These are phyloP conservation scores for Drosophila nigrodunni DNA, from an alignment of 1,140 invertebrate species.

Conservation along the genomic window DNA sequence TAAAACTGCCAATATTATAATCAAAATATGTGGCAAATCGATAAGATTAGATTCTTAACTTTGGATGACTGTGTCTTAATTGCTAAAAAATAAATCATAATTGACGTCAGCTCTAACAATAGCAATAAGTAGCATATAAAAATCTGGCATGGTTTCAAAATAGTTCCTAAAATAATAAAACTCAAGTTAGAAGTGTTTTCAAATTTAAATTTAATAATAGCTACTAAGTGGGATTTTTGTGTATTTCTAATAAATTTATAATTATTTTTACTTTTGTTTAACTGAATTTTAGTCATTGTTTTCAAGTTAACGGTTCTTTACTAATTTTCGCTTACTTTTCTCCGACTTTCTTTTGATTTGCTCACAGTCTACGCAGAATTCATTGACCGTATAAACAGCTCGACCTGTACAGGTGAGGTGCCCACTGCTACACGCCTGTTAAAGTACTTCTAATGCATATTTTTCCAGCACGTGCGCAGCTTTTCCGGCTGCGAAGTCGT, in stretches of 20 bases:
- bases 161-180: neutral
- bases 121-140: neutral
- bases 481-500: conserved; percentile 65
- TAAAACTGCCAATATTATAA: conserved; percentile 25
- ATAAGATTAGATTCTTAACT: conserved; percentile 30
- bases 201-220: too few species aligned
- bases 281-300: neutral
- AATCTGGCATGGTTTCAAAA: neutral
- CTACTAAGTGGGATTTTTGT: too few species aligned
- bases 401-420: conserved; percentile 32
- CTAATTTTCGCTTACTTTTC: conserved; percentile 13
- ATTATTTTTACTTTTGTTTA: conserved; percentile 9
- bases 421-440: conserved; percentile 19
- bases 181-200: too few species aligned
- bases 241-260: too few species aligned
- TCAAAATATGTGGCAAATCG: conserved; percentile 25
- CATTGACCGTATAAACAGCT: conserved; percentile 50
- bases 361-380: conserved; percentile 42
- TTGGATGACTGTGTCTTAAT: neutral
- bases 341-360: conserved; percentile 38
- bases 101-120: conserved; percentile 28
- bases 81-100: conserved; percentile 14
- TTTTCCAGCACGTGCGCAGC: conserved; percentile 82
- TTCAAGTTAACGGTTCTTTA: conserved; percentile 39
- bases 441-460: conserved; percentile 63